Conservation (phyloP, 2,888 invertebrate genomes). For the Glaucopsyche alexis region DNA sequence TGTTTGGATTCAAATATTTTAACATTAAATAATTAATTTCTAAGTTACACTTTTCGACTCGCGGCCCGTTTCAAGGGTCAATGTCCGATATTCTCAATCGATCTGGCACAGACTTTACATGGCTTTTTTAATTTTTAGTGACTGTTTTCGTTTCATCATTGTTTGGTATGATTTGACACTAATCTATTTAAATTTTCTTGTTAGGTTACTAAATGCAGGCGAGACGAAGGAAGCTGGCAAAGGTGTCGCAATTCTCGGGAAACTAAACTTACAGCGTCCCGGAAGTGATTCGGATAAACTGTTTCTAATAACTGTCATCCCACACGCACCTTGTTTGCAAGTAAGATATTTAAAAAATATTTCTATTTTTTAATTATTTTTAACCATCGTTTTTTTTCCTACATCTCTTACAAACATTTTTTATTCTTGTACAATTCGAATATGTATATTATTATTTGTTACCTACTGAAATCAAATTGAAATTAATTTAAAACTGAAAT, state of each 20-base stretch:
- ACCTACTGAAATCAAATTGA: not conserved
- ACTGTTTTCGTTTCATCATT: too few species aligned
- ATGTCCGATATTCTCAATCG: too few species aligned
- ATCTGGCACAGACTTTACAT: too few species aligned
- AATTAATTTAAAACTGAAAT: not conserved
- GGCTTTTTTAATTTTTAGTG: too few species aligned
- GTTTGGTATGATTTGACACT: not conserved
- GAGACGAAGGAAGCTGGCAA: slow-evolving; percentile 60
- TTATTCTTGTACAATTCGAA: too few species aligned
- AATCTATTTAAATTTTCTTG: not conserved
- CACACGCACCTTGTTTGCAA: slow-evolving; percentile 90
- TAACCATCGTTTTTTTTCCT: not conserved
- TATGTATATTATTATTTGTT: too few species aligned
- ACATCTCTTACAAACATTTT: too few species aligned
- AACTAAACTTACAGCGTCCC: slow-evolving; percentile 75
- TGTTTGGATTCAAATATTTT: too few species aligned
- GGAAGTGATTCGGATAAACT: slow-evolving; percentile 83
- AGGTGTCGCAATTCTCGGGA: slow-evolving; percentile 79
- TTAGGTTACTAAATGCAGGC: slow-evolving; percentile 61
- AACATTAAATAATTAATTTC: too few species aligned
- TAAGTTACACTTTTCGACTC: too few species aligned
- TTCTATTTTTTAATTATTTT: not conserved
- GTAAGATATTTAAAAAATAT: slow-evolving; percentile 59
- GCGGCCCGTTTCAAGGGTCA: too few species aligned
- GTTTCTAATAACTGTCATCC: slow-evolving; percentile 86